Percentiles rank a stretch among this genome's conserved stretches.
Evolutionary conservation across 1,140 invertebrate genomes (phyloP).

Genomic region (Drosophila albomicans): DNA sequence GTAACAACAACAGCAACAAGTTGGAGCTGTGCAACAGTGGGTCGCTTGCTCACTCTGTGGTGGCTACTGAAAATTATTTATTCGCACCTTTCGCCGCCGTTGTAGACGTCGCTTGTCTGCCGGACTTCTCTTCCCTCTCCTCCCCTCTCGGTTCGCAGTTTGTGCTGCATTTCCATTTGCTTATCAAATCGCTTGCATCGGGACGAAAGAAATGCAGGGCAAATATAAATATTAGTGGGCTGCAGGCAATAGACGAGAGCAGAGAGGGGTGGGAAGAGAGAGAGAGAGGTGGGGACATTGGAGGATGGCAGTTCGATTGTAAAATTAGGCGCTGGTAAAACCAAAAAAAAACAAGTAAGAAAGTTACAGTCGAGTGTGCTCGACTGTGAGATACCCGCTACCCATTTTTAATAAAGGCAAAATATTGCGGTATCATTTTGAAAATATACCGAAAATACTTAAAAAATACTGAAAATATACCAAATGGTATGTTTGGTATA

Average conservation of each 20-base stretch:
- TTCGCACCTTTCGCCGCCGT: slow-evolving; percentile 78
- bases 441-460: no score
- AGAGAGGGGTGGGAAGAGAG: background rate
- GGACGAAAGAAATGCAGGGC: slow-evolving; percentile 73
- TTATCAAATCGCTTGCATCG: slow-evolving; percentile 77
- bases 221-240: slow-evolving; percentile 76
- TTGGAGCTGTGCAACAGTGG: slow-evolving; percentile 45
- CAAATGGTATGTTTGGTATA: no score
- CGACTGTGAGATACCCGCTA: no score
- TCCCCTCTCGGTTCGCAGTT: slow-evolving; percentile 6
- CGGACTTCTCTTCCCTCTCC: background rate
- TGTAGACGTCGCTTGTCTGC: slow-evolving; percentile 38
- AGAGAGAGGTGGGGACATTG: background rate
- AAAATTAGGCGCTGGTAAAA: slow-evolving; percentile 67
- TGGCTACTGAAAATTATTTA: slow-evolving; percentile 80
- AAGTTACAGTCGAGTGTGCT: no score
- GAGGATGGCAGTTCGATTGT: slow-evolving; percentile 32
- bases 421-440: no score
- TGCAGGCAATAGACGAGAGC: slow-evolving; percentile 20
- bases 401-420: no score
- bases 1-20: background rate
- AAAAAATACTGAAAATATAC: no score
- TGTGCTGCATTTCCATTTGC: slow-evolving; percentile 68
- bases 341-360: no score
- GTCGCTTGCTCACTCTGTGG: slow-evolving; percentile 46